A percentile compares a stretch with the other conserved stretches of the same genome.
These are phyloP conservation scores for Lagocephalus sceleratus DNA, from an alignment of 2,797 vertebrate genomes.

Conservation along the genomic window DNA sequence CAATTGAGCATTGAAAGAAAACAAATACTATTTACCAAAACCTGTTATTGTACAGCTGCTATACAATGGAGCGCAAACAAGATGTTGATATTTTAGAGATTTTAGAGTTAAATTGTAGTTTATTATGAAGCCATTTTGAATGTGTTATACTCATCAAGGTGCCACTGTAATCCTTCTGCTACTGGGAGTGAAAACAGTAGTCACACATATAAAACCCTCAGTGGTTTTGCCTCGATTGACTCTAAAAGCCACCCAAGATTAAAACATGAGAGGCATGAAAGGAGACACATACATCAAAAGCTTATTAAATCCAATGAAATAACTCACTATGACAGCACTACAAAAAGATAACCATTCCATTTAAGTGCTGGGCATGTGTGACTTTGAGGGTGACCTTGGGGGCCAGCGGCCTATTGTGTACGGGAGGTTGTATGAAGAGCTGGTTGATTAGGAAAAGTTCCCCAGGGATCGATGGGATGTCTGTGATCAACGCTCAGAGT, in stretches of 20 bases:
- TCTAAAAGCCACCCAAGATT: constrained; percentile 49
- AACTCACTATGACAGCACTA: constrained; percentile 68
- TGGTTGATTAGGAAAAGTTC: constrained; percentile 62
- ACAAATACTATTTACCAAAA: constrained; percentile 1
- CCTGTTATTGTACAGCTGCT: constrained; percentile 3
- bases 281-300: constrained; percentile 69
- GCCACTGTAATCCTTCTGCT: constrained; percentile 23
- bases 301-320: constrained; percentile 69
- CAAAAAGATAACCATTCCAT: constrained; percentile 71
- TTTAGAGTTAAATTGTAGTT: constrained; percentile 2
- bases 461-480: constrained; percentile 64
- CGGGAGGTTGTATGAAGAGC: constrained; percentile 33
- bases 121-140: constrained; percentile 28
- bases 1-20: constrained; percentile 8
- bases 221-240: constrained; percentile 25
- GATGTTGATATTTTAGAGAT: constrained; percentile 12
- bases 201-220: constrained; percentile 19
- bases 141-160: constrained; percentile 38
- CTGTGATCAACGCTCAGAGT: constrained; percentile 69
- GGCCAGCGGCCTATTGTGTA: constrained; percentile 56
- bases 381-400: constrained; percentile 73
- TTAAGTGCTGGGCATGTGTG: constrained; percentile 59
- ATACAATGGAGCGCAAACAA: constrained; percentile 8
- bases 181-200: constrained; percentile 14
- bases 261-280: constrained; percentile 39